These are phyloP conservation scores for Cyclophora albipunctata DNA, from an alignment of 2,888 invertebrate species.

Conservation along the genomic window DNA sequence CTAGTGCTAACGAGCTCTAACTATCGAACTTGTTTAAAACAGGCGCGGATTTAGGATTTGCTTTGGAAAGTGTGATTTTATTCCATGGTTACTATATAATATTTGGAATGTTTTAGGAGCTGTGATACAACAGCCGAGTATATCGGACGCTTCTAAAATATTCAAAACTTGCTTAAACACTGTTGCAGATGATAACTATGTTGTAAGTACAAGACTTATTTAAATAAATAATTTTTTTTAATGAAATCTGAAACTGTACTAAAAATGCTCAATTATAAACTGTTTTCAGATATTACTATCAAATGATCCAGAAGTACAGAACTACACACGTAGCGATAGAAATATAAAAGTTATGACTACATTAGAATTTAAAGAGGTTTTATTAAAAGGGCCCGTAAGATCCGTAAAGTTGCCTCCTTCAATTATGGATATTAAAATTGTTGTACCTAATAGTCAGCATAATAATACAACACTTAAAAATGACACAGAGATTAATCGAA, in stretches of 20 bases:
- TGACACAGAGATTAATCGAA: too few relatives aligned
- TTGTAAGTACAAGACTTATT: conserved; percentile 4
- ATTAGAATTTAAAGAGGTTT: conserved; percentile 7
- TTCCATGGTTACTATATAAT: too few relatives aligned
- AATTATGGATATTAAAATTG: conserved; percentile 8
- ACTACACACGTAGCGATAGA: conserved; percentile 1
- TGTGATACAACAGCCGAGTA: conserved; percentile 2
- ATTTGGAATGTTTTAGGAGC: conserved; percentile 6
- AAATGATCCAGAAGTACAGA: conserved; percentile 2
- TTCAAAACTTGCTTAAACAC: conserved; percentile 7
- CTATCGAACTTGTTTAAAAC: too few relatives aligned
- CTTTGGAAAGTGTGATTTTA: too few relatives aligned
- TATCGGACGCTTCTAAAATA: conserved; percentile 10
- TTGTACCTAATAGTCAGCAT: conserved; percentile 8
- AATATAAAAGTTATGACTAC: conserved; percentile 11
- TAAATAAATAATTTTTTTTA: not conserved
- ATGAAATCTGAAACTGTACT: too few relatives aligned
- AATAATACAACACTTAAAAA: too few relatives aligned
- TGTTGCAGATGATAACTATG: conserved; percentile 6
- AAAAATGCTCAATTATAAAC: not conserved
- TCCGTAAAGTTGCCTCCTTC: conserved; percentile 2
- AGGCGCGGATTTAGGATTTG: too few relatives aligned
- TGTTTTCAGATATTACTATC: conserved; percentile 13
- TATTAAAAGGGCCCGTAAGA: conserved; percentile 1
- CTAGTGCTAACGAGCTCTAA: too few relatives aligned